phyloP scores from a whole-genome alignment of 2,888 invertebrate species.

The Lepidocyrtinus sp. region DNA sequence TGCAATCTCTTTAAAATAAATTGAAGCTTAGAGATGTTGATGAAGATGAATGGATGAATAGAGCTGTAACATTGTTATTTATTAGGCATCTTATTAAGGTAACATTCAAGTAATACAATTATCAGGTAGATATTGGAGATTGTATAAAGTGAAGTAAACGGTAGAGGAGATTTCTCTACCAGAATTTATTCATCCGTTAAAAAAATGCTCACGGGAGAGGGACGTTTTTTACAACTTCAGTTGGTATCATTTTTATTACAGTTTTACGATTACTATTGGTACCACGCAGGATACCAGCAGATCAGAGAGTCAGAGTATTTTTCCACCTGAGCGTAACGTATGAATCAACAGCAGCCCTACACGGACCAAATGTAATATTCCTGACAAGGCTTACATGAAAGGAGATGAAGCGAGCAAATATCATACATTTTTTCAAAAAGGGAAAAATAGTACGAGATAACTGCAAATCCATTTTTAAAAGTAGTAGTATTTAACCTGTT shows the following conservation, averaged over 20 bases:
- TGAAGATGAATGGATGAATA: neutral
- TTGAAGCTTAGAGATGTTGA: too few relatives aligned
- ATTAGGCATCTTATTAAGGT: neutral
- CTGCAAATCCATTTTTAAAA: too few relatives aligned
- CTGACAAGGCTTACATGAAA: too few relatives aligned
- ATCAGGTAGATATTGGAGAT: neutral
- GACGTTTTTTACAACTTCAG: neutral
- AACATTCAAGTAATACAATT: neutral
- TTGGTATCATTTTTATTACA: neutral
- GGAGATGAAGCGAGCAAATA: neutral
- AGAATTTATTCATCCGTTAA: constrained; percentile 39
- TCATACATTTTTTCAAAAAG: neutral
- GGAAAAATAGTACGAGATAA: neutral
- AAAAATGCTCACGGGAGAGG: neutral
- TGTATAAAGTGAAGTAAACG: neutral
- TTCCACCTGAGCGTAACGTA: neutral
- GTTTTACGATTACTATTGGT: neutral
- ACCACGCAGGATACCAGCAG: neutral
- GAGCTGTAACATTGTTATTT: neutral
- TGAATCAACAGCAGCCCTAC: neutral
- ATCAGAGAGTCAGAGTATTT: neutral
- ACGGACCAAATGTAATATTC: too few relatives aligned
- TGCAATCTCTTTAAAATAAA: neutral
- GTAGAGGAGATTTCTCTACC: constrained; percentile 8
- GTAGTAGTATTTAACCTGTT: neutral